Conservation (phyloP, 2,797 vertebrate species). For the Myotis planiceps region DNA sequence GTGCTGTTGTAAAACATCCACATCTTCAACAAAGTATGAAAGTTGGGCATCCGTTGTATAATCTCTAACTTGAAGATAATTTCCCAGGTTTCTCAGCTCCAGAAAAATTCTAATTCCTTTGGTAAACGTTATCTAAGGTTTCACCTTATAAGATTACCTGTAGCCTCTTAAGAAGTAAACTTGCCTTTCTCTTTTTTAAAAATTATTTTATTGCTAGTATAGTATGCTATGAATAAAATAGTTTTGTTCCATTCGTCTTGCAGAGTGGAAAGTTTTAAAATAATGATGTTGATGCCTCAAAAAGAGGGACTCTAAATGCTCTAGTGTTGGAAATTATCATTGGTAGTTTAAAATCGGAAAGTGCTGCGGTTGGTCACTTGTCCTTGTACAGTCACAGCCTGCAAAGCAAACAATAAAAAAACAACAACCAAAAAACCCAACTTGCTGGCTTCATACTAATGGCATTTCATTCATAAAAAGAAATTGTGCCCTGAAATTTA, state of each 20-base stretch:
- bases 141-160: neutral
- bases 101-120: neutral
- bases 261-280: neutral
- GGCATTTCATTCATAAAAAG: constrained; percentile 82
- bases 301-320: neutral
- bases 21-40: neutral
- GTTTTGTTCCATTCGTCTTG: neutral
- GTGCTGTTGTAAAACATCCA: neutral
- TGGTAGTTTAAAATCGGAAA: constrained; percentile 55
- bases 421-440: neutral
- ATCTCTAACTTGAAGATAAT: neutral
- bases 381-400: constrained; percentile 51
- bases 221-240: neutral
- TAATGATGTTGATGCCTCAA: neutral
- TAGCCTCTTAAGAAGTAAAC: neutral
- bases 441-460: constrained; percentile 61
- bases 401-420: neutral
- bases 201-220: neutral
- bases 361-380: constrained; percentile 52
- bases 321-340: neutral
- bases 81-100: neutral
- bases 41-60: neutral
- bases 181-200: neutral
- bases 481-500: constrained; percentile 67
- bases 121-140: neutral